phyloP scores from a whole-genome alignment of 2,888 invertebrate genomes.

The Onchidella celtica region DNA sequence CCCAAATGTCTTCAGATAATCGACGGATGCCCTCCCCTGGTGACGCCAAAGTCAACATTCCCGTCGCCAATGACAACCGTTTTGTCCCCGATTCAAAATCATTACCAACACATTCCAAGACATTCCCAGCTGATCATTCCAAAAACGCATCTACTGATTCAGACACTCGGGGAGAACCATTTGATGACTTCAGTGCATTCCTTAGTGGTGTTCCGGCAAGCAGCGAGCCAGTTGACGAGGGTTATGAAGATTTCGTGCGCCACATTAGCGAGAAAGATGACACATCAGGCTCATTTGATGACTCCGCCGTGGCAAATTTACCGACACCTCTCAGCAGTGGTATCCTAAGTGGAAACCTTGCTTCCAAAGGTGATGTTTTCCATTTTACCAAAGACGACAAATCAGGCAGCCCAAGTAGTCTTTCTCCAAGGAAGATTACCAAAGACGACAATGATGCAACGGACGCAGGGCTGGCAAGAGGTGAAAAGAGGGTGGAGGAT shows the following conservation, averaged over 20 bases:
- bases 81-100: not conserved
- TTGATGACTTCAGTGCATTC: conserved; percentile 13
- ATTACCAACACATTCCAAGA: not conserved
- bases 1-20: not conserved
- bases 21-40: not conserved
- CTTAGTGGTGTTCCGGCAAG: not conserved
- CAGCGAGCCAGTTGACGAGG: not conserved
- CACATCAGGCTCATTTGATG: not conserved
- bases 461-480: not conserved
- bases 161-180: not conserved
- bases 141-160: not conserved
- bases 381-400: conserved; percentile 15
- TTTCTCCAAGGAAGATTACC: not conserved
- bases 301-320: not conserved
- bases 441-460: not conserved
- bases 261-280: conserved; percentile 31
- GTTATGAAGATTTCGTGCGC: conserved; percentile 38
- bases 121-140: not conserved
- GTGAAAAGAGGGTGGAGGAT: not conserved
- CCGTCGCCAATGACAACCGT: not conserved
- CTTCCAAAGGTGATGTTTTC: conserved; percentile 25
- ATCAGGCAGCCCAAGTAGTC: not conserved
- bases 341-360: conserved; percentile 44
- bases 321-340: not conserved
- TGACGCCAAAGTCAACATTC: too few relatives aligned